Evolutionary conservation across 2,888 invertebrate genomes (phyloP).

Genomic region (Eumacrocentrus americanus): DNA sequence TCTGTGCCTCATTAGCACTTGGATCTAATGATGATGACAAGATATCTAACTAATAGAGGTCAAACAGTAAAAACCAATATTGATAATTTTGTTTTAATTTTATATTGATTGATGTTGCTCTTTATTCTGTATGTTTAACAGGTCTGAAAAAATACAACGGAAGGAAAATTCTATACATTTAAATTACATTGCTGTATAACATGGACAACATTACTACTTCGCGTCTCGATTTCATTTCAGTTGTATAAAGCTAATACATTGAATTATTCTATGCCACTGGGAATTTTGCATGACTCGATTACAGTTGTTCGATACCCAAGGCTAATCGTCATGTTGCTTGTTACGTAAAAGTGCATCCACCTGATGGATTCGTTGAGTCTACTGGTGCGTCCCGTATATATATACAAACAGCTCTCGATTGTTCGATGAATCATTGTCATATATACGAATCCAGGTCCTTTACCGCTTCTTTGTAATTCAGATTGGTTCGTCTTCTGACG

Average conservation of each 20-base stretch:
- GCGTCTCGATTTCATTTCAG: neutral
- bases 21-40: slow-evolving; percentile 12
- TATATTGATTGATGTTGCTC: too few relatives aligned
- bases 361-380: slow-evolving; percentile 21
- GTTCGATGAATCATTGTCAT: neutral
- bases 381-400: neutral
- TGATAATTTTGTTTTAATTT: too few relatives aligned
- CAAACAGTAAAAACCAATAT: too few relatives aligned
- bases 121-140: too few relatives aligned
- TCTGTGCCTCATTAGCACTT: slow-evolving; percentile 11
- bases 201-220: too few relatives aligned
- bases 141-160: too few relatives aligned
- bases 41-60: slow-evolving; percentile 1
- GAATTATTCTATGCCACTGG: slow-evolving; percentile 18
- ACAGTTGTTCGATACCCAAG: slow-evolving; percentile 30
- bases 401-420: neutral
- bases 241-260: neutral
- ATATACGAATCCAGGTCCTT: too few relatives aligned
- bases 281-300: slow-evolving; percentile 34
- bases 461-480: too few relatives aligned
- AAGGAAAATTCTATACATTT: too few relatives aligned
- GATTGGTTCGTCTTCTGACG: too few relatives aligned
- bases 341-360: slow-evolving; percentile 32
- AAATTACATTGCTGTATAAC: too few relatives aligned
- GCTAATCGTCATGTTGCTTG: slow-evolving; percentile 30